Conservation (phyloP, 1,140 invertebrate genomes). For the Pararge aegeria region DNA sequence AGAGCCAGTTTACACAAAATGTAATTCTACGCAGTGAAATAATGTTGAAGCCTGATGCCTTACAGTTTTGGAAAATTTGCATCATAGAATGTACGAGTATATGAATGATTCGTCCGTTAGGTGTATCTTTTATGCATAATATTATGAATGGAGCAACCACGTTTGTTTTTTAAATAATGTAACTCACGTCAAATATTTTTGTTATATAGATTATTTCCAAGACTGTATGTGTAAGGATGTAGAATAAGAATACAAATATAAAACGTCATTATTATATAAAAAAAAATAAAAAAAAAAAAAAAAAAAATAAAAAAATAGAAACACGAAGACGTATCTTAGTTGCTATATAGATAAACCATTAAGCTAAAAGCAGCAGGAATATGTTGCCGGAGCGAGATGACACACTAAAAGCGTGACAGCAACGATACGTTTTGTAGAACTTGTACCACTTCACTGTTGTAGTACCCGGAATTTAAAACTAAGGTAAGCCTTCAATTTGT, state of each 20-base stretch:
- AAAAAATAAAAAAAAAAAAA: too few relatives aligned
- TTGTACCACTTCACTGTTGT: too few relatives aligned
- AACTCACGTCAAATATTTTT: too few relatives aligned
- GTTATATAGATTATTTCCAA: neutral
- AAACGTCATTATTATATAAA: neutral
- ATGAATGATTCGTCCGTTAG: neutral
- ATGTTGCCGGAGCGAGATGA: too few relatives aligned
- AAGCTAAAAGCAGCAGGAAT: conserved; percentile 7
- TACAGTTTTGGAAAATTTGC: neutral
- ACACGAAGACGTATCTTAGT: conserved; percentile 7
- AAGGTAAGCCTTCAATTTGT: too few relatives aligned
- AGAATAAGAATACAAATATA: neutral
- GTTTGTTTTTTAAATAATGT: neutral
- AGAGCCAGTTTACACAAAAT: neutral
- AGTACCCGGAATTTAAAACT: too few relatives aligned
- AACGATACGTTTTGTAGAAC: too few relatives aligned
- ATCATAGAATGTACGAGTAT: neutral
- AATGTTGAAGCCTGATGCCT: neutral
- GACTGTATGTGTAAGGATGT: neutral
- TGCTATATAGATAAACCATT: conserved; percentile 5
- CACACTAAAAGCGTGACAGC: too few relatives aligned
- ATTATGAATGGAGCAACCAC: neutral
- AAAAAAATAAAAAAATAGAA: conserved; percentile 15
- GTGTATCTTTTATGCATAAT: neutral
- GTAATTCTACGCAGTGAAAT: neutral